Conservation (phyloP, 2,113 vertebrate genomes). For the Halcyon malimbica region DNA sequence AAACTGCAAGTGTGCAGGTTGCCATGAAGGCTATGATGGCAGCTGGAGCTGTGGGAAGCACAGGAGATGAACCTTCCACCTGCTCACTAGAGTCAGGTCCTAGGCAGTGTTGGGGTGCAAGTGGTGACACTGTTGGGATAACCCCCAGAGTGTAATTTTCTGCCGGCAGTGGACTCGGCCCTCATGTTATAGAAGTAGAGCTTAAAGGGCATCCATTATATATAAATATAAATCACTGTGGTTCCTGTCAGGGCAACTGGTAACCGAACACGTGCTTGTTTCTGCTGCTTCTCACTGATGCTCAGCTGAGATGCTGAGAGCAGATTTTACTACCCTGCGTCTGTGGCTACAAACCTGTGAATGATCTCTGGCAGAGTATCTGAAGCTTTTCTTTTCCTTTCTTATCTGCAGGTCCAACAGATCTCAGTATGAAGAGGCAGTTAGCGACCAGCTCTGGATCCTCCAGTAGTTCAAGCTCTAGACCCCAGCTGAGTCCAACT, state of each 20-base stretch:
- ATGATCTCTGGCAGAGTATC: fast-evolving
- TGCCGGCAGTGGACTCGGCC: neutral
- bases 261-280: neutral
- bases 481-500: constrained; percentile 94
- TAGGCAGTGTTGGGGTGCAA: neutral
- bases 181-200: neutral
- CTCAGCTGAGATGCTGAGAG: neutral
- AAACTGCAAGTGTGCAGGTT: neutral
- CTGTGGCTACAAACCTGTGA: neutral
- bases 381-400: constrained; percentile 22
- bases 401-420: constrained; percentile 88
- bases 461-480: constrained; percentile 88
- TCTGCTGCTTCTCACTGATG: neutral
- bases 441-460: constrained; percentile 88
- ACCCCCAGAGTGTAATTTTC: neutral
- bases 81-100: neutral
- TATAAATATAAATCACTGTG: neutral
- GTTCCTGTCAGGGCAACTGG: neutral
- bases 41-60: neutral
- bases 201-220: neutral
- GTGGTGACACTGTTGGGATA: neutral
- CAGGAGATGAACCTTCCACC: neutral
- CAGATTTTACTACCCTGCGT: neutral
- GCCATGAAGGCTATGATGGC: neutral
- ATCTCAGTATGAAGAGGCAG: constrained; percentile 98